A percentile compares a stretch with the other conserved stretches of the same genome.
These are phyloP conservation scores for Pomacea canaliculata DNA, from an alignment of 2,888 invertebrate species.

Conservation along the genomic window DNA sequence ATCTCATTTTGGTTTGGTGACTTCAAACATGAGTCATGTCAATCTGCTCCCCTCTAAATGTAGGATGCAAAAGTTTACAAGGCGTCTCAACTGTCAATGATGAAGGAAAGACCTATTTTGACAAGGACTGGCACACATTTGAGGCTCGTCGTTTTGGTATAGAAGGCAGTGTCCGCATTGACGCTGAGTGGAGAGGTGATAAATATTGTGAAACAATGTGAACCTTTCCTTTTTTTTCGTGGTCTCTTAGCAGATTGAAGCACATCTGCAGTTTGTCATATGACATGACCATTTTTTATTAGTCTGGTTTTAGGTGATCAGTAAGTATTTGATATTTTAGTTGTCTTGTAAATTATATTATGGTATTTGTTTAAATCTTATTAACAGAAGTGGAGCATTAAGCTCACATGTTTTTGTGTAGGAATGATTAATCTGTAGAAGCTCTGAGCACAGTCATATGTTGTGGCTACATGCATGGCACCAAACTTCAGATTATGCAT, in stretches of 20 bases:
- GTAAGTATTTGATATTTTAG: no score
- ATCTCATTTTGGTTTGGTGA: background rate
- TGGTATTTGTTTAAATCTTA: no score
- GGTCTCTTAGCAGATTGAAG: background rate
- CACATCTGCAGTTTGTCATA: background rate
- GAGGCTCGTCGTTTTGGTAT: conserved; percentile 53
- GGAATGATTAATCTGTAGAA: no score
- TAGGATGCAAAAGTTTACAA: conserved; percentile 55
- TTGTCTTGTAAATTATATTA: no score
- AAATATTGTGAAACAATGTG: background rate
- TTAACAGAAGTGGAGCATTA: no score
- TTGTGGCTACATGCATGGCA: no score
- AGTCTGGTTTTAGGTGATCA: no score
- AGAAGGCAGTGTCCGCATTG: conserved; percentile 28
- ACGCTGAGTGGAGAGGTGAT: conserved; percentile 36
- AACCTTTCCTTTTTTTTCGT: background rate
- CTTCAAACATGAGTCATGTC: background rate
- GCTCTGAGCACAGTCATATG: no score
- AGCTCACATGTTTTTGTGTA: no score
- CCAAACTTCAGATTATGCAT: no score
- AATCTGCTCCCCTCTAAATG: background rate
- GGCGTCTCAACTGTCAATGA: conserved; percentile 64
- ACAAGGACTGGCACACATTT: conserved; percentile 62
- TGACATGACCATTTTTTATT: no score
- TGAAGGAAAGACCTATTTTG: conserved; percentile 62